These are phyloP conservation scores for Diplodus sargus DNA, from an alignment of 2,797 vertebrate genomes.

Conservation along the genomic window DNA sequence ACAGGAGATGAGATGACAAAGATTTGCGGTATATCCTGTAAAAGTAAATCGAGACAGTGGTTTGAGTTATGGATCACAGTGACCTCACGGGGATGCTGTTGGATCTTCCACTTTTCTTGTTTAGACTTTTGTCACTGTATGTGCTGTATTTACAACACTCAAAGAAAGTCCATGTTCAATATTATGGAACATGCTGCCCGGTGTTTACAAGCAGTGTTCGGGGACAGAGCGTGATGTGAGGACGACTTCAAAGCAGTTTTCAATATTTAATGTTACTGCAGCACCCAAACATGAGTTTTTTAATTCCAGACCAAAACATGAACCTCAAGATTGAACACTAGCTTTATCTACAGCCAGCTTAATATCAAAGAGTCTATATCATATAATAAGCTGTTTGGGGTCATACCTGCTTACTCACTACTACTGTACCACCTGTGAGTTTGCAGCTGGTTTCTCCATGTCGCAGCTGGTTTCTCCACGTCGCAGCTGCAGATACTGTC, in stretches of 20 bases:
- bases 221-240: slow-evolving; percentile 60
- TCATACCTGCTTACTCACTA: slow-evolving; percentile 48
- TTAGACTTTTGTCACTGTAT: not conserved
- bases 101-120: slow-evolving; percentile 3
- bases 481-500: slow-evolving; percentile 40
- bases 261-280: slow-evolving; percentile 33
- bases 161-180: slow-evolving; percentile 38
- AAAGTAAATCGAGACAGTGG: not conserved
- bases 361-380: slow-evolving; percentile 46
- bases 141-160: not conserved
- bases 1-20: too few species aligned
- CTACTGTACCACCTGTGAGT: slow-evolving; percentile 42
- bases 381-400: slow-evolving; percentile 15
- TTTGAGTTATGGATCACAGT: not conserved
- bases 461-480: slow-evolving; percentile 26
- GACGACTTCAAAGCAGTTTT: slow-evolving; percentile 31
- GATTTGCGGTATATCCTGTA: not conserved
- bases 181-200: slow-evolving; percentile 78
- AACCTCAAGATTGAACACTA: slow-evolving; percentile 34
- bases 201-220: slow-evolving; percentile 64
- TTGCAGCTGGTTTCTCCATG: slow-evolving; percentile 23
- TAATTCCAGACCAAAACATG: slow-evolving; percentile 55
- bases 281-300: slow-evolving; percentile 53
- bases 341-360: slow-evolving; percentile 23
- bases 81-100: slow-evolving; percentile 13